Evolutionary conservation across 2,797 vertebrate species (phyloP).

Genomic region (Prunella strophiata): DNA sequence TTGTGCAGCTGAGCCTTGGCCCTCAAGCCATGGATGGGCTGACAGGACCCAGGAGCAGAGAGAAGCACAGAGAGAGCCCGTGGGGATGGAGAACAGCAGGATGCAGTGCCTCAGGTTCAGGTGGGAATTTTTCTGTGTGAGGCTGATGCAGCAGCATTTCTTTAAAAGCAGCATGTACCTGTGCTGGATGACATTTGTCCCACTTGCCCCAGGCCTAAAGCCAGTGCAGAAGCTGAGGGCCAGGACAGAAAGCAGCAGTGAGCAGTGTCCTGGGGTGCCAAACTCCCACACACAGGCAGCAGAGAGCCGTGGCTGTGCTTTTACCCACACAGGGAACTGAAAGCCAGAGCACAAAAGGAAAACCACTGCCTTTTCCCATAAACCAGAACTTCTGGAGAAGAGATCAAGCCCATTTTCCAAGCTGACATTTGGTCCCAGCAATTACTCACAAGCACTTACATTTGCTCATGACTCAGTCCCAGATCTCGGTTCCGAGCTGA

Average conservation of each 20-base stretch:
- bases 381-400: background rate
- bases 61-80: background rate
- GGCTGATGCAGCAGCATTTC: background rate
- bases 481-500: background rate
- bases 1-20: background rate
- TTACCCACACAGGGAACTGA: background rate
- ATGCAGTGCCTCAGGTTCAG: too few relatives aligned
- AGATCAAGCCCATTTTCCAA: background rate
- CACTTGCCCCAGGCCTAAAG: background rate
- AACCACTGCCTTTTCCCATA: background rate
- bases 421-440: background rate
- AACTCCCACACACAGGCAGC: background rate
- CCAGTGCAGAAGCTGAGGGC: background rate
- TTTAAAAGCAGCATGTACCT: background rate
- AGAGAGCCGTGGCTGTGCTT: rapidly evolving
- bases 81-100: background rate
- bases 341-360: background rate
- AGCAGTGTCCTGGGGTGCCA: background rate
- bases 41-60: background rate
- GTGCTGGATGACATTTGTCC: background rate
- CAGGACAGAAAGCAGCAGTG: background rate
- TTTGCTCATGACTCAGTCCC: background rate
- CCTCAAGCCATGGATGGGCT: background rate
- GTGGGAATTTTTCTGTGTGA: rapidly evolving
- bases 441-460: background rate